Conservation (phyloP, 2,113 vertebrate species). For the Dromas ardeola region DNA sequence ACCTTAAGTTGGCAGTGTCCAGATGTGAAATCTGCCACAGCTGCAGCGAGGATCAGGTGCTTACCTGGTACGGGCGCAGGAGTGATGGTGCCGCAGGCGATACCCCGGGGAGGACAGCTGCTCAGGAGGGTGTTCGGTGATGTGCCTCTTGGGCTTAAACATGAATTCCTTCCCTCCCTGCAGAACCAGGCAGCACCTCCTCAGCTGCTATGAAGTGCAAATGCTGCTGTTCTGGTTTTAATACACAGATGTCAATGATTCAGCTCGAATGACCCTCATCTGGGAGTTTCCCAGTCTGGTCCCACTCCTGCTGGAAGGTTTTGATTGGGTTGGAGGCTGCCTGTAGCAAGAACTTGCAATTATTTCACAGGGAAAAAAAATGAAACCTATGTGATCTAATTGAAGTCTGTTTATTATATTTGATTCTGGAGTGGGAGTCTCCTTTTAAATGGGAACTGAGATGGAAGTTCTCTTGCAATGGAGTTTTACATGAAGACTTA, state of each 20-base stretch:
- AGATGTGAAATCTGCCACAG: background rate
- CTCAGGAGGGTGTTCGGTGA: rapidly evolving
- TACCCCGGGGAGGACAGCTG: background rate
- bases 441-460: background rate
- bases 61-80: background rate
- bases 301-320: background rate
- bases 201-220: background rate
- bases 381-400: background rate
- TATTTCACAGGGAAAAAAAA: background rate
- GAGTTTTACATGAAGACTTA: background rate
- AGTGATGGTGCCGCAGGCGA: too few relatives aligned
- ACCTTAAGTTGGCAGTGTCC: background rate
- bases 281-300: background rate
- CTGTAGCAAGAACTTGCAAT: background rate
- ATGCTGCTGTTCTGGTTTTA: background rate
- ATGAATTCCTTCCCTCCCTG: too few relatives aligned
- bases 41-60: background rate
- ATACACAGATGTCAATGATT: background rate
- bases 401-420: background rate
- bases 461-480: background rate
- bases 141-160: background rate
- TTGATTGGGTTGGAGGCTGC: background rate
- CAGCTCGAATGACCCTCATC: background rate
- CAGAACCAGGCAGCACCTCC: background rate
- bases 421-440: background rate